These are phyloP conservation scores for Trachymyrmex cornetzi DNA, from an alignment of 1,140 invertebrate species.

Conservation along the genomic window DNA sequence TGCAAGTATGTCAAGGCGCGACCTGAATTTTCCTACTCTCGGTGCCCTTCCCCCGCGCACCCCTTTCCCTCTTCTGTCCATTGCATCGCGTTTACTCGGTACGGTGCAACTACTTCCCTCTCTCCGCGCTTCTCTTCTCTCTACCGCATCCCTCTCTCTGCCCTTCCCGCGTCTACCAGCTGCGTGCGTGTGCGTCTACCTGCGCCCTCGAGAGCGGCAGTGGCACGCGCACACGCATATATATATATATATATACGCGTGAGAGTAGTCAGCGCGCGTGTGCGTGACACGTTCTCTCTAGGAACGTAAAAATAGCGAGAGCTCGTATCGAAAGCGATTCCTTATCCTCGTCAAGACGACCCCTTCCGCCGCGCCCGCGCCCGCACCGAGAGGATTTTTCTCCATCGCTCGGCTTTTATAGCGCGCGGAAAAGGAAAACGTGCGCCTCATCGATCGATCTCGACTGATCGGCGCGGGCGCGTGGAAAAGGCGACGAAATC, in stretches of 20 bases:
- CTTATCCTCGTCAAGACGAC: slow-evolving; percentile 46
- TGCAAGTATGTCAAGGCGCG: slow-evolving; percentile 87
- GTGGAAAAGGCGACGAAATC: slow-evolving; percentile 6
- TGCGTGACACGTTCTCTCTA: slow-evolving; percentile 45
- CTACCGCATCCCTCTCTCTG: neutral
- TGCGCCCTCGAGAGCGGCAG: slow-evolving; percentile 63
- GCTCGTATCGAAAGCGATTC: slow-evolving; percentile 72
- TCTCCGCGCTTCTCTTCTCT: neutral
- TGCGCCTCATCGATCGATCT: slow-evolving; percentile 8
- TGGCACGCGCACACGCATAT: neutral
- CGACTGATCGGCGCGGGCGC: slow-evolving; percentile 15
- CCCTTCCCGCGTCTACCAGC: neutral
- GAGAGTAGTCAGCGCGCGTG: neutral
- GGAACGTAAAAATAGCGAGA: slow-evolving; percentile 78
- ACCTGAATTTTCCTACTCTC: slow-evolving; percentile 87
- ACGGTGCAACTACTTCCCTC: slow-evolving; percentile 58
- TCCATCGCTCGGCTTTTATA: slow-evolving; percentile 15
- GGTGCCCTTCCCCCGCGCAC: slow-evolving; percentile 61
- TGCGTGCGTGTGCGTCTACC: slow-evolving; percentile 61
- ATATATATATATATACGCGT: too few relatives aligned
- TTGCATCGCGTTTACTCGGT: slow-evolving; percentile 62
- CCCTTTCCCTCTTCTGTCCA: neutral
- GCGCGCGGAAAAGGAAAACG: slow-evolving; percentile 55
- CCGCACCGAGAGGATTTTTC: slow-evolving; percentile 12
- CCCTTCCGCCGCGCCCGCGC: slow-evolving; percentile 27